Evolutionary conservation across 2,797 vertebrate genomes (phyloP).

Genomic region (Glyptemys insculpta): DNA sequence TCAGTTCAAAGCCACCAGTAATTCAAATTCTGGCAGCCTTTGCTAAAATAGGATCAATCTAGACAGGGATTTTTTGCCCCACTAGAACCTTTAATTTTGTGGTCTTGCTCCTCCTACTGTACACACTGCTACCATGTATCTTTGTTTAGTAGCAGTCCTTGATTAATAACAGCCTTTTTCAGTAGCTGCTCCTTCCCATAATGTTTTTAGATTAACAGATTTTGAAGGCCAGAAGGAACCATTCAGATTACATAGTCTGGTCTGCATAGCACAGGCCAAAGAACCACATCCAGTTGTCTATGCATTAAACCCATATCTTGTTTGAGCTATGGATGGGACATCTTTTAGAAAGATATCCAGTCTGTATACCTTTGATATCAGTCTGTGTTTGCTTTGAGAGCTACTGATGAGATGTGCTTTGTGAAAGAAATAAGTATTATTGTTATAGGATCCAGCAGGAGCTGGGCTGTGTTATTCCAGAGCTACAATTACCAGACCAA

Average conservation of each 20-base stretch:
- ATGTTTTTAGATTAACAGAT: neutral
- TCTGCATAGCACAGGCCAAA: neutral
- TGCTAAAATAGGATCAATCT: neutral
- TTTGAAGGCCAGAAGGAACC: neutral
- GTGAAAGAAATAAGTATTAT: neutral
- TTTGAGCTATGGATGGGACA: neutral
- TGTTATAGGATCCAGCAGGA: neutral
- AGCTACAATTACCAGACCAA: neutral
- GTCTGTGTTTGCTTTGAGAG: neutral
- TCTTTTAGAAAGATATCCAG: neutral
- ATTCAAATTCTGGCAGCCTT: constrained; percentile 42
- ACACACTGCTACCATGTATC: neutral
- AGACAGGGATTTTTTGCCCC: neutral
- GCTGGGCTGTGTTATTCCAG: neutral
- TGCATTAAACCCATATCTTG: neutral
- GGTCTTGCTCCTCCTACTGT: neutral
- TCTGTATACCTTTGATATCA: neutral
- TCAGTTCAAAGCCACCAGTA: constrained; percentile 38
- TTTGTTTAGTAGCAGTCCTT: neutral
- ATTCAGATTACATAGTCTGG: neutral
- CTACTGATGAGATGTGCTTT: neutral
- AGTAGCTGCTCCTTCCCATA: neutral
- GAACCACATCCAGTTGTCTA: neutral
- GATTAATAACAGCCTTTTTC: neutral
- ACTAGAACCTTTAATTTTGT: neutral